Conservation (phyloP, 1,140 invertebrate species). For the Drosophila parvula region DNA sequence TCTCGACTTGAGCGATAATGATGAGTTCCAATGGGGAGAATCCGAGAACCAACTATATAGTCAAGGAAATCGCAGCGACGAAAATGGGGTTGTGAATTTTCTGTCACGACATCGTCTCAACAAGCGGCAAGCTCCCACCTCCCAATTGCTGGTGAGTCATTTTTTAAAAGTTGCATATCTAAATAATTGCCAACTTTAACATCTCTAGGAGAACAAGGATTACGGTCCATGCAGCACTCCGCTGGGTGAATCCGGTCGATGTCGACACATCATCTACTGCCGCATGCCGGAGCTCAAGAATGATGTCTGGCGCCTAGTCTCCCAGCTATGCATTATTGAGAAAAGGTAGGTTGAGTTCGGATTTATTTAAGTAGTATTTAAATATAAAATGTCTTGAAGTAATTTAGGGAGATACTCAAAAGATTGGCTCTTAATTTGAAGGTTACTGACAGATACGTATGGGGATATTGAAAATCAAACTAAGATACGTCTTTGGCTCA, state of each 20-base stretch:
- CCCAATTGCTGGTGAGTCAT: slow-evolving; percentile 58
- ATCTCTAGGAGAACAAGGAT: slow-evolving; percentile 83
- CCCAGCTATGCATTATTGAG: slow-evolving; percentile 88
- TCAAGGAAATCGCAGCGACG: slow-evolving; percentile 27
- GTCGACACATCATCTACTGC: slow-evolving; percentile 87
- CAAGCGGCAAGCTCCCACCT: slow-evolving; percentile 59
- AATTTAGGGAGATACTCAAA: too few species aligned
- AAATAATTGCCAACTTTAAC: not conserved
- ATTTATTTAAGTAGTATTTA: too few species aligned
- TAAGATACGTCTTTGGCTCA: too few species aligned
- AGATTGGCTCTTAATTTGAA: too few species aligned
- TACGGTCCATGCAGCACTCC: slow-evolving; percentile 87
- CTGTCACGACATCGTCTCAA: slow-evolving; percentile 63
- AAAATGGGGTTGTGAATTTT: slow-evolving; percentile 41
- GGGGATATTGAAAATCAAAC: not conserved
- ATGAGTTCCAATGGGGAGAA: slow-evolving; percentile 74
- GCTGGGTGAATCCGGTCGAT: slow-evolving; percentile 86
- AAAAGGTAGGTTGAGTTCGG: slow-evolving; percentile 83
- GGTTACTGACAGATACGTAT: too few species aligned
- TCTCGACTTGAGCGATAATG: slow-evolving; percentile 73
- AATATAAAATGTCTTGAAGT: too few species aligned
- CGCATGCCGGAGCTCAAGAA: slow-evolving; percentile 86
- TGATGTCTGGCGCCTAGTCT: slow-evolving; percentile 86
- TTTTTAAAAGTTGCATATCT: too few species aligned
- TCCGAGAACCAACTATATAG: slow-evolving; percentile 51